Evolutionary conservation across 2,888 invertebrate species (phyloP), one percentile per base, ranked within the genome.

Genomic region (Perizoma flavofasciatum): DNA sequence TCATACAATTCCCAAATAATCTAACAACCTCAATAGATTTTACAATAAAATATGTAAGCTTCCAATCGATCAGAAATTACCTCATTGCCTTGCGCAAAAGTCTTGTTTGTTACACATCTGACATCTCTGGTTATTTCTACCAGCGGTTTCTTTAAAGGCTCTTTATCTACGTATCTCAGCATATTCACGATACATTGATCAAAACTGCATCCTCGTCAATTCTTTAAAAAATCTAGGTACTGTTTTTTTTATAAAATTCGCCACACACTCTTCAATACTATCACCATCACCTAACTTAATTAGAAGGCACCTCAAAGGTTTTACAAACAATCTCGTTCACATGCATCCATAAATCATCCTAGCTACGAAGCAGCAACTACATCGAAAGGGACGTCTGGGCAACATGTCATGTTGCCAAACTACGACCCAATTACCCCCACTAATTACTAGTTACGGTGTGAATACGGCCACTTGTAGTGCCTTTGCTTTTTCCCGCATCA

Each of bases 371-470:
- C 73, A 68, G 71, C 67, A 70, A 69, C 68, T 71, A 82, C 77
- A 81, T 85, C 81, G 83, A 84, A 84, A 77, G 78, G 71, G 65
- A 74, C 73, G 74, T 81, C 76, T 72, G 77, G 22, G 76, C 74
- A 73, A 72, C 72, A 68, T 64, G 69, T 68, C 67, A 62, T 69
- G 73, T 71, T 74, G 72, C 74, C 75, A 65, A 69, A 75, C 70
- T 72, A 66, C 73, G 76, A 74, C 77, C 79, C 76, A 80, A 82
- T 80, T 77, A 75, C 74, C 67, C 61, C 66, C 70, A 71, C 75
- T 82, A 83, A 84, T 81, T 82, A 80, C 74, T 64, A 62, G 66
- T 70, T 68, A 73, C 65, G 68, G 68, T 65, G 72, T 55, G 67
- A 70, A 67, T 56, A 60, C 61, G 55, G 57, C 64, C 67, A 68